Base-by-base conservation (phyloP, 2,888 invertebrate species). In the Lottia scabra region DNA sequence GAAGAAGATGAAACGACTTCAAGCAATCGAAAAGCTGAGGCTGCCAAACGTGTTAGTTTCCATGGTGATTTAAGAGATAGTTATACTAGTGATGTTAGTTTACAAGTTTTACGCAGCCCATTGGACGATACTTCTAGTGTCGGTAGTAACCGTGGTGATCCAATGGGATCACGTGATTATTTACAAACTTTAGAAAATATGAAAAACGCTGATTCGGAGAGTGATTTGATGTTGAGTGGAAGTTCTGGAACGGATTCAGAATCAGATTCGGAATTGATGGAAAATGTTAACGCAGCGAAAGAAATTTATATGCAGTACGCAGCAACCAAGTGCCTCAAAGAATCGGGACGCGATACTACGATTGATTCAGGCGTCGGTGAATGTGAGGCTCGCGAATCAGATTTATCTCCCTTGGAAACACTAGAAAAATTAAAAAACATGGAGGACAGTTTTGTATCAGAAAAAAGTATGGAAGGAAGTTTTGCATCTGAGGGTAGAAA, bases 311-410 rank as follows among this genome's bases (percentile, higher is more conserved):
- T 75, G 43, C 78, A 75, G 73, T 78, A 78, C 68, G 78, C 78
- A 30, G 77, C 73, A 16, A 70, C 75, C 63, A 77, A 77, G 72
- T 75, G 78, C 72, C 74, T 85, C 45, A 81, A 81, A 2, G 83
- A 83, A 67, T 80, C 79, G 62, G 81, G 81, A n/a, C 82, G 80
- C 65, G 83, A 84, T 66, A 79, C 77, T 46, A 83, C 84, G 12
- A 77, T 79, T 26, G 84, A 84, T 75, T 84, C 83, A 1, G 83
- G 83, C 64, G 81, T 83, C 56, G 82, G 81, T 10, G 80, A 73
- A 67, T 44, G 70, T 64, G 70, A 75, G 12, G 78, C 78, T 10
- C 80, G 79, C 13, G 81, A 81, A 65, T 74, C 78, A 13, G 81
- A 81, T 65, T 74, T 79, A 13, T 83, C 83, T 19, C 83, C 84